Percentiles rank a stretch among this genome's conserved stretches.
phyloP scores from a whole-genome alignment of 92 coral and sea anemone genomes.

The Umimayanthus chanpuru region DNA sequence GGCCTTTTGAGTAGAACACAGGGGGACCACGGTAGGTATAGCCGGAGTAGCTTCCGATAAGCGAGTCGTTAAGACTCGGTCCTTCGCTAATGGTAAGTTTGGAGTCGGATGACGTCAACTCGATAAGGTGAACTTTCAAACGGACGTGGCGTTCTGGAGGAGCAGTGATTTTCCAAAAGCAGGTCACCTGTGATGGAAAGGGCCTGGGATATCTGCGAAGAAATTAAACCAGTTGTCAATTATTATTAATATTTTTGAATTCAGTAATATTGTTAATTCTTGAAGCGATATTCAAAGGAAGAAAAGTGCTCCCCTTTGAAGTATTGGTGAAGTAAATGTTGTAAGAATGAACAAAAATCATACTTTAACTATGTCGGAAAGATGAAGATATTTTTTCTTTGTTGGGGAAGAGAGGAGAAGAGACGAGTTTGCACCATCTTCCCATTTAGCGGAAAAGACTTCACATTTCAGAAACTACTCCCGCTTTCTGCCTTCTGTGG shows the following conservation, averaged over 20 bases:
- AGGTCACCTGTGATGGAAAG: background rate
- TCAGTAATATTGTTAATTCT: background rate
- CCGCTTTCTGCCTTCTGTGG: no score
- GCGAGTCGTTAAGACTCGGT: background rate
- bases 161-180: conserved; percentile 23
- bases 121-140: background rate
- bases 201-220: conserved; percentile 7
- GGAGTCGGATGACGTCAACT: background rate
- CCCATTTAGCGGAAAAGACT: no score
- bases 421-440: no score
- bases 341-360: background rate
- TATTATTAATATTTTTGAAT: background rate
- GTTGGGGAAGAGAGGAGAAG: no score
- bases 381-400: no score
- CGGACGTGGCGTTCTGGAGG: conserved; percentile 10
- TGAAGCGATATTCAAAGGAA: background rate
- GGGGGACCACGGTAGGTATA: background rate
- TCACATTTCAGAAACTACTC: no score
- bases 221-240: background rate
- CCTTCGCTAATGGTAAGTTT: conserved; percentile 33
- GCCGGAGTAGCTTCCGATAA: conserved; percentile 1
- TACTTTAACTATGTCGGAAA: no score
- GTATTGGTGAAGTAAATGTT: background rate
- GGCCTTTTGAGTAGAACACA: conserved; percentile 19
- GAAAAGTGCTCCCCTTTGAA: background rate